Base-by-base conservation (phyloP, 2,113 vertebrate species). In the Oxyura jamaicensis region DNA sequence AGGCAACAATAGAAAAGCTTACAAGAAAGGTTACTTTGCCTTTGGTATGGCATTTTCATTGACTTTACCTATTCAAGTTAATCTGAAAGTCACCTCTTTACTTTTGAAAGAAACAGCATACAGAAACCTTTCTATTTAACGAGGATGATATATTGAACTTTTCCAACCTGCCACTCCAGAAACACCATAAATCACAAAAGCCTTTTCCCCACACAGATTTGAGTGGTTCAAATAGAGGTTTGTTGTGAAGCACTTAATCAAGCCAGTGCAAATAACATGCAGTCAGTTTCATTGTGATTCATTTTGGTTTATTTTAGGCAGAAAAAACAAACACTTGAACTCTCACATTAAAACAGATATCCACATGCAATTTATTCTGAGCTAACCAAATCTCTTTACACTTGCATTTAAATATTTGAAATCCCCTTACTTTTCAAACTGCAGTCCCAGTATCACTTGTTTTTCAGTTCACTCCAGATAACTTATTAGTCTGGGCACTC, bases 171-270 rank as follows among this genome's bases (percentile, higher is more conserved):
- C 41, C 36, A 36, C 31, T 93, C 50, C 65, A 93, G 48, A 62
- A 86, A 48, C 35, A 74, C 28, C 36, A 33, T 5, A 35, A 77
- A 91, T 36, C 35, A 84, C 33, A 78, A 68, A 68, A 66, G 8
- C 3, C 11, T 22, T 46, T 36, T 6, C 13, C 44, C 28, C n/a
- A 74, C 22, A n/a, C 13, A 41, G 50, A 58, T 59, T 5, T 73
- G 44, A 91, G 42, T 50, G 20, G 74, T 53, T 92, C 31, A 21
- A 82, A 83, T 50, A 53, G 77, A 69, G 25, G 23, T 58, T 73
- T 87, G 71, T 56, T 85, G 59, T 66, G 44, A 92, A 91, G 88
- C 41, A 62, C 35, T 66, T 58, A 76, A 91, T 83, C 12, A 89
- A 85, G 41, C 33, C 67, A 82, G 21, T 11, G 44, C 44, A 87